Conservation (phyloP, 2,888 invertebrate species). For the Nezara viridula region DNA sequence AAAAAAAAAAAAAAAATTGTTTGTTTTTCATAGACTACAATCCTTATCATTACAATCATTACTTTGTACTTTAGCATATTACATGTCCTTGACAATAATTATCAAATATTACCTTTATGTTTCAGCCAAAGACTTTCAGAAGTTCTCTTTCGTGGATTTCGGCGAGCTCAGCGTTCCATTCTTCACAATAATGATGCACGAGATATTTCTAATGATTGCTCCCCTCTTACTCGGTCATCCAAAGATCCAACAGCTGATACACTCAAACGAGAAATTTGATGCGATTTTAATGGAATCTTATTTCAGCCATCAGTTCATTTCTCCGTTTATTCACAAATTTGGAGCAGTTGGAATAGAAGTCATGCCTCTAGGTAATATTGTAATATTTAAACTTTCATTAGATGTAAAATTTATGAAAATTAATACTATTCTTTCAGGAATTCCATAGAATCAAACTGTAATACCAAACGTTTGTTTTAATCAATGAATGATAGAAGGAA, state of each 20-base stretch:
- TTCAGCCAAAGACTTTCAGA: not conserved
- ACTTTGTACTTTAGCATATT: no score
- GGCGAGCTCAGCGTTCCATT: not conserved
- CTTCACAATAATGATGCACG: not conserved
- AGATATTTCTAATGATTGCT: not conserved
- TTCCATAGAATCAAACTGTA: no score
- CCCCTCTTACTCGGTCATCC: not conserved
- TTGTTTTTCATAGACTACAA: no score
- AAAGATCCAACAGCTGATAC: slow-evolving; percentile 51
- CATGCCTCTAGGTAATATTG: slow-evolving; percentile 51
- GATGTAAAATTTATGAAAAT: no score
- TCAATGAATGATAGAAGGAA: no score
- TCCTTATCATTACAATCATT: no score
- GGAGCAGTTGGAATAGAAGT: slow-evolving; percentile 60
- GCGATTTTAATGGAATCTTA: slow-evolving; percentile 61
- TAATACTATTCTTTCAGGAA: no score
- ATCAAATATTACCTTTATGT: not conserved
- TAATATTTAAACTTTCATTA: no score
- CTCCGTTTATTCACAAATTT: slow-evolving; percentile 64
- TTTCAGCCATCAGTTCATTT: slow-evolving; percentile 60
- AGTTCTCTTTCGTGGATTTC: not conserved
- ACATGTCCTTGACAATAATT: no score
- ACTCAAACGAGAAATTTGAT: slow-evolving; percentile 61
- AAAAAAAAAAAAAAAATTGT: no score
- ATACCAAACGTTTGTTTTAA: no score